Evolutionary conservation across 2,888 invertebrate species (phyloP).

Genomic region (Melolontha melolontha): DNA sequence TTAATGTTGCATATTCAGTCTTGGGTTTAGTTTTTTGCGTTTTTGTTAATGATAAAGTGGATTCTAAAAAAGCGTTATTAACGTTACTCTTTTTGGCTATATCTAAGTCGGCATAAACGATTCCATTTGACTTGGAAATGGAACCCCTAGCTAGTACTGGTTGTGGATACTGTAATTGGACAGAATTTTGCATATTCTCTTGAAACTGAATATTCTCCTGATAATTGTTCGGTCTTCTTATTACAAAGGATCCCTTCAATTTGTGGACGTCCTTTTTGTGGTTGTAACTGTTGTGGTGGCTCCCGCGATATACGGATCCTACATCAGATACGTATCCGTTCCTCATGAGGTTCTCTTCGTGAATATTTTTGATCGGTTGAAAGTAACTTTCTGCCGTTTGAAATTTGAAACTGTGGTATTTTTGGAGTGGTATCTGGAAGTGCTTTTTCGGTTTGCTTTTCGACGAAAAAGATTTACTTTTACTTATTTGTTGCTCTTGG

Average conservation of each 20-base stretch:
- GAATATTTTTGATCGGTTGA: slow-evolving; percentile 74
- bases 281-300: slow-evolving; percentile 52
- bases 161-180: slow-evolving; percentile 65
- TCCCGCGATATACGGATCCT: slow-evolving; percentile 52
- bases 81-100: slow-evolving; percentile 59
- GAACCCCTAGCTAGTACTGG: slow-evolving; percentile 57
- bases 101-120: slow-evolving; percentile 67
- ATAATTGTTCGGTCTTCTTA: slow-evolving; percentile 60
- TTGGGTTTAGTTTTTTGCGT: slow-evolving; percentile 61
- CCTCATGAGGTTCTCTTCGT: slow-evolving; percentile 65
- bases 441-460: slow-evolving; percentile 70
- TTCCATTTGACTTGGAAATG: slow-evolving; percentile 61
- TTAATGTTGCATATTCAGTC: slow-evolving; percentile 75
- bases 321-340: slow-evolving; percentile 64
- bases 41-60: slow-evolving; percentile 27
- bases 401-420: slow-evolving; percentile 73
- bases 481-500: slow-evolving; percentile 61
- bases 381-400: slow-evolving; percentile 71
- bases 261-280: slow-evolving; percentile 59
- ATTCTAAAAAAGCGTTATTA: slow-evolving; percentile 51
- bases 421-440: slow-evolving; percentile 74
- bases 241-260: slow-evolving; percentile 62
- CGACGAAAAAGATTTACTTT: slow-evolving; percentile 64
- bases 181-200: slow-evolving; percentile 61
- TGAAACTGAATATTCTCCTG: slow-evolving; percentile 60